Base-by-base conservation (phyloP, 2,888 invertebrate species). In the Caenorhabditis parvicauda region DNA sequence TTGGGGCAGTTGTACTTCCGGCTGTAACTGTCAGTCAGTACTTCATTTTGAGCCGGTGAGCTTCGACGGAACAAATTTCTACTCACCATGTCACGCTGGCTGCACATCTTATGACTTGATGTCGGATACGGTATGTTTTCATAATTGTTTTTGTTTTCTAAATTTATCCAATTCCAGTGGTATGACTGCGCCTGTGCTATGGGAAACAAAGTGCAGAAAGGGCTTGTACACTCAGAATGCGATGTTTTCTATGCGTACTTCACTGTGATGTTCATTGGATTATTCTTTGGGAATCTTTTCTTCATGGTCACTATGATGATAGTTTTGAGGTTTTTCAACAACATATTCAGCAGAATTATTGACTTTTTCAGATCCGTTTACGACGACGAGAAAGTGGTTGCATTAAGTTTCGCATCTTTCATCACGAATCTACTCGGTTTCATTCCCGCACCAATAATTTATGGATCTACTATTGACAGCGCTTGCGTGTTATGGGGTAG, bases 41-140 rank as follows among this genome's bases (percentile, higher is more conserved):
- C 45, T 67, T 19, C 66, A 61, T 12, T 89, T 88, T 72, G 84
- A 86, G 53, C 89, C 89, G 0, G 85, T 89, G 27, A 85, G 58
- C 45, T 52, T 86, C 2, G 83, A 83, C 59, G 85, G 85, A 59
- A 81, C 84, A 5, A 87, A 87, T 0, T 89, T 86, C 78, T 89
- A 87, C 77, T 88, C 88, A 0, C 88, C 89, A 0, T 89, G 89
- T 80, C 87, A 87, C 73, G 89, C 89, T 2, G 89, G 89, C 1
- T 89, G 89, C 77, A 54, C 58, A 21, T 48, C 53, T 14, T 72
- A 67, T 24, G 54, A 67, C 24, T 19, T 54, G 3, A 55, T 42
- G 25, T 35, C 53, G 2, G 64, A 67, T 47, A 44, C 57, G 12
- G 69, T 69, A 12, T 54, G 59, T 52, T 42, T 25, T 38, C 19